Evolutionary conservation across 2,888 invertebrate species (phyloP).

Genomic region (Philonicus albiceps): DNA sequence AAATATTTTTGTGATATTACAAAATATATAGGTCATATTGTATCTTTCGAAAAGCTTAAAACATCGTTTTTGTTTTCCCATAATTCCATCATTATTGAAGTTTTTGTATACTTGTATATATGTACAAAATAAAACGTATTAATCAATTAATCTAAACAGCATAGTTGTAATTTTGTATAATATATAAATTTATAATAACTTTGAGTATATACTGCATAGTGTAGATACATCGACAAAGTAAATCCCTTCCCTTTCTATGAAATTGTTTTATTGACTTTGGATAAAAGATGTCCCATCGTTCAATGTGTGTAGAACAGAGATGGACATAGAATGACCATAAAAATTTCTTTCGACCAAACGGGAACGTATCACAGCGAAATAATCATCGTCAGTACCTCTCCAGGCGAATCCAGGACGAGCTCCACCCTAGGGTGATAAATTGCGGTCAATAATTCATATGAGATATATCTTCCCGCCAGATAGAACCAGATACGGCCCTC

Average conservation of each 20-base stretch:
- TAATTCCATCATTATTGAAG: too few species aligned
- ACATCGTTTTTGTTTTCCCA: too few species aligned
- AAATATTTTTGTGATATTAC: too few species aligned
- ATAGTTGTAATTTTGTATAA: too few species aligned
- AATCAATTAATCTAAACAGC: too few species aligned
- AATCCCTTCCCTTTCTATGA: background rate
- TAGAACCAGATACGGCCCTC: conserved; percentile 11
- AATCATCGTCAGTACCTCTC: background rate
- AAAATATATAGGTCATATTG: too few species aligned
- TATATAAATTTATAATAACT: too few species aligned
- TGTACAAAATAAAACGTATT: too few species aligned
- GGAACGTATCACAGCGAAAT: background rate
- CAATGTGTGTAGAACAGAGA: background rate
- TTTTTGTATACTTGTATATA: too few species aligned
- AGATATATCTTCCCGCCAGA: conserved; percentile 47
- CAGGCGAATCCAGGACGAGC: conserved; percentile 10
- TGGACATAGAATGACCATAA: background rate
- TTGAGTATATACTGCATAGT: background rate
- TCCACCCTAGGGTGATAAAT: conserved; percentile 48
- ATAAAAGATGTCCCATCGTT: background rate
- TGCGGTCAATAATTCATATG: conserved; percentile 59
- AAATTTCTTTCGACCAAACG: background rate
- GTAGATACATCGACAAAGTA: background rate
- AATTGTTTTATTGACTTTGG: background rate
- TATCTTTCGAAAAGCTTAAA: too few species aligned